These are phyloP conservation scores for Leptura quadrifasciata DNA, from an alignment of 2,888 invertebrate genomes.

Conservation along the genomic window DNA sequence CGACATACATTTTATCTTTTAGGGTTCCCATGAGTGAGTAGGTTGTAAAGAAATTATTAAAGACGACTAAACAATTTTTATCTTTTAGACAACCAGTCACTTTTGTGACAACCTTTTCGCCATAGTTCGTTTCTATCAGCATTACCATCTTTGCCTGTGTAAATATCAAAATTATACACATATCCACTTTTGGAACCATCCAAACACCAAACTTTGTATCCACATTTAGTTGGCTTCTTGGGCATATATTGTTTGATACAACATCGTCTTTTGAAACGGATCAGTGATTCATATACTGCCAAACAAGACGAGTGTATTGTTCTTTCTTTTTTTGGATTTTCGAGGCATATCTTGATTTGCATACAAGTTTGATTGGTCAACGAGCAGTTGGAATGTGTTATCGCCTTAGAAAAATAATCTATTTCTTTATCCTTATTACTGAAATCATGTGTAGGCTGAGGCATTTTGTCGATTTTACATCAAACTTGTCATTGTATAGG, in stretches of 20 bases:
- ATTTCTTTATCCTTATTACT: neutral
- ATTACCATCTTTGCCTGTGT: constrained; percentile 50
- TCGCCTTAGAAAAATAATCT: neutral
- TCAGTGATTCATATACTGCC: constrained; percentile 56
- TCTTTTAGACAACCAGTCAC: neutral
- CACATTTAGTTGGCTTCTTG: constrained; percentile 64
- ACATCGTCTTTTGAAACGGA: constrained; percentile 54
- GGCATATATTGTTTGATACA: constrained; percentile 63
- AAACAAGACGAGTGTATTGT: neutral
- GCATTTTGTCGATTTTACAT: neutral
- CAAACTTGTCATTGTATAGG: neutral
- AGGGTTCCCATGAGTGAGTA: neutral
- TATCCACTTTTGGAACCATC: constrained; percentile 50
- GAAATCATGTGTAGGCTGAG: neutral
- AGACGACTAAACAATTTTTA: constrained; percentile 1
- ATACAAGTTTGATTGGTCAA: neutral
- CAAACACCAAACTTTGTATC: constrained; percentile 61
- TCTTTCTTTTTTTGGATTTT: neutral
- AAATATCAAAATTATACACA: constrained; percentile 56
- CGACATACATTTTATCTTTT: neutral
- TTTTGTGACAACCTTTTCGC: neutral
- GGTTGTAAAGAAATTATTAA: neutral
- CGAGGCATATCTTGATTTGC: neutral
- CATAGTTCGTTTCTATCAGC: neutral
- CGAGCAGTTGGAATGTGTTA: neutral